Evolutionary conservation across 2,888 invertebrate genomes (phyloP).

Genomic region (Apotomis betuletana): DNA sequence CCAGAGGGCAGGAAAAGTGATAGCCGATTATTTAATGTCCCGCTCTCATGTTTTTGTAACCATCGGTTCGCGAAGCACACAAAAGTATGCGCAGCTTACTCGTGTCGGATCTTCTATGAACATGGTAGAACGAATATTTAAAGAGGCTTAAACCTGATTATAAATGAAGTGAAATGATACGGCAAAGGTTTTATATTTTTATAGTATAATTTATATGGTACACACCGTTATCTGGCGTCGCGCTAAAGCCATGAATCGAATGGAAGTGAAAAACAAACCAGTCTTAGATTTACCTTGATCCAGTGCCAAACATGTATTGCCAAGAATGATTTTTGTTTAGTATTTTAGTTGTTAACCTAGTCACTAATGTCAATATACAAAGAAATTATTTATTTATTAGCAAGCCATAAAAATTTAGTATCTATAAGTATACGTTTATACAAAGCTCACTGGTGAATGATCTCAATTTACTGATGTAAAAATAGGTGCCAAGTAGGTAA

Average conservation of each 20-base stretch:
- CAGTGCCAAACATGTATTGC: slow-evolving; percentile 24
- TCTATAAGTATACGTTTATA: slow-evolving; percentile 14
- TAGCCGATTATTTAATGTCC: background rate
- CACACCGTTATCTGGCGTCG: background rate
- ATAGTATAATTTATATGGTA: slow-evolving; percentile 25
- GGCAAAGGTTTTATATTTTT: slow-evolving; percentile 24
- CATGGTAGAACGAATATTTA: background rate
- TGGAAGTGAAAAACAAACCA: slow-evolving; percentile 7
- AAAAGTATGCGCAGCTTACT: background rate
- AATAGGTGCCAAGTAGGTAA: slow-evolving; percentile 36
- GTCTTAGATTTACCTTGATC: background rate
- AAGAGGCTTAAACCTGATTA: slow-evolving; percentile 16
- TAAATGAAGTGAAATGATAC: slow-evolving; percentile 2
- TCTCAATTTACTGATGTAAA: slow-evolving; percentile 36
- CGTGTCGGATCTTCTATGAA: background rate
- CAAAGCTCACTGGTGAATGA: slow-evolving; percentile 37
- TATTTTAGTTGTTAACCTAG: slow-evolving; percentile 21
- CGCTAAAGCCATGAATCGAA: slow-evolving; percentile 3
- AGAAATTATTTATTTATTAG: slow-evolving; percentile 19
- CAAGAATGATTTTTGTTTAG: background rate
- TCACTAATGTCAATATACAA: slow-evolving; percentile 14
- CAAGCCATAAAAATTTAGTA: background rate
- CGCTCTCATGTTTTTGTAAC: background rate
- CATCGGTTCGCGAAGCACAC: background rate
- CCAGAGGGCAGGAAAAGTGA: too few species aligned